Percentiles rank a stretch among this genome's conserved stretches.
phyloP scores from a whole-genome alignment of 2,888 invertebrate species.

The Melinaea menophilus region DNA sequence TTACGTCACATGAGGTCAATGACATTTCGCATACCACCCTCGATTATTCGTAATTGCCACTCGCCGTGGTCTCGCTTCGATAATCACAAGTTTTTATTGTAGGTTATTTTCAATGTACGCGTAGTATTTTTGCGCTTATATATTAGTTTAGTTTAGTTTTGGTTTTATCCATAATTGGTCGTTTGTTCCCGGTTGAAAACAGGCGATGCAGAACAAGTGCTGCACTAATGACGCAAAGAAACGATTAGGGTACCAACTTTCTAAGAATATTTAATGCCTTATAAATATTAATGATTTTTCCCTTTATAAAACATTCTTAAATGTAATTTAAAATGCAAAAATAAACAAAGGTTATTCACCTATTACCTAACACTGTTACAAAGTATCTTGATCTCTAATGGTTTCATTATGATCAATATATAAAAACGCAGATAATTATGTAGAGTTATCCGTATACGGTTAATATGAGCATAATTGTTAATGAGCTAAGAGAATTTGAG shows the following conservation, averaged over 20 bases:
- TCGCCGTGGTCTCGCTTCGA: slow-evolving; percentile 38
- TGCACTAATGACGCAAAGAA: slow-evolving; percentile 1
- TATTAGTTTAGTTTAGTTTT: background rate
- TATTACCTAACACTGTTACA: too few species aligned
- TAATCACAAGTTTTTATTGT: slow-evolving; percentile 46
- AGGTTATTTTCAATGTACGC: background rate
- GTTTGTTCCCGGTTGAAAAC: too few species aligned
- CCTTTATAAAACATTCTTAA: too few species aligned
- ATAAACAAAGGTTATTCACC: too few species aligned
- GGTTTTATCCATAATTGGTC: too few species aligned
- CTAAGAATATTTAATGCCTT: background rate
- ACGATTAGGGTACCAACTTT: background rate
- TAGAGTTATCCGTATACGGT: slow-evolving; percentile 3
- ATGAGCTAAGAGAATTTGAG: slow-evolving; percentile 14
- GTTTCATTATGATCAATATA: background rate
- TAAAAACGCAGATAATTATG: background rate
- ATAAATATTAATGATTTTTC: background rate
- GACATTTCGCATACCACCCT: slow-evolving; percentile 31
- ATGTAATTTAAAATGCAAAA: too few species aligned
- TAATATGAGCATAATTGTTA: slow-evolving; percentile 8
- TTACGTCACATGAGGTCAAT: slow-evolving; percentile 17
- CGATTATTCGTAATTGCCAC: slow-evolving; percentile 44
- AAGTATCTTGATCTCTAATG: background rate
- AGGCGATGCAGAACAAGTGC: background rate
- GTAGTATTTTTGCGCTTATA: background rate